These are phyloP conservation scores for Sturnus vulgaris DNA, from an alignment of 2,113 vertebrate genomes.

Conservation along the genomic window DNA sequence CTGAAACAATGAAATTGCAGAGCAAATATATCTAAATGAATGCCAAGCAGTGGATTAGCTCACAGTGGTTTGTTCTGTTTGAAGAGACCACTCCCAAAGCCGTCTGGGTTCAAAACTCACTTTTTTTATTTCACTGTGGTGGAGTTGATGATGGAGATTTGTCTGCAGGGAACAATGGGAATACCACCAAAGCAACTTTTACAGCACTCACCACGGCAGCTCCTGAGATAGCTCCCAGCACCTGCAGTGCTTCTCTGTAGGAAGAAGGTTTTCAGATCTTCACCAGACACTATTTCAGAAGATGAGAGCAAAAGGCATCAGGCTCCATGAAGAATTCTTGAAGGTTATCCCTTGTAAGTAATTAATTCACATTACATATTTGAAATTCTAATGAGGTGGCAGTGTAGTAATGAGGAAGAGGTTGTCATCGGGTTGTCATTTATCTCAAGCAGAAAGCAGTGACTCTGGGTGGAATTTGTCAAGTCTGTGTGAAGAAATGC, in stretches of 20 bases:
- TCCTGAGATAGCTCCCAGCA: conserved; percentile 19
- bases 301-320: conserved; percentile 15
- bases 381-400: not conserved
- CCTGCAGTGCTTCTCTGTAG: conserved; percentile 5
- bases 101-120: not conserved
- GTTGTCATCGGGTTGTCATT: not conserved
- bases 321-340: conserved; percentile 32
- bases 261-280: conserved; percentile 46
- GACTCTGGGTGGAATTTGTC: not conserved
- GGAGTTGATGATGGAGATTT: conserved; percentile 57
- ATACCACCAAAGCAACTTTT: not conserved
- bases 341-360: conserved; percentile 57
- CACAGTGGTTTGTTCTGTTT: not conserved
- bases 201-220: not conserved
- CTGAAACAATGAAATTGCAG: conserved; percentile 62
- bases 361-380: not conserved
- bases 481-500: not conserved
- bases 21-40: conserved; percentile 53
- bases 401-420: not conserved
- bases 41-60: conserved; percentile 30
- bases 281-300: not conserved
- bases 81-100: conserved; percentile 26
- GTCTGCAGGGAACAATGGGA: conserved; percentile 52
- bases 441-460: not conserved
- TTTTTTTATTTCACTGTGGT: conserved; percentile 34